Evolutionary conservation across 2,888 invertebrate genomes (phyloP).

Genomic region (Tipula unca): DNA sequence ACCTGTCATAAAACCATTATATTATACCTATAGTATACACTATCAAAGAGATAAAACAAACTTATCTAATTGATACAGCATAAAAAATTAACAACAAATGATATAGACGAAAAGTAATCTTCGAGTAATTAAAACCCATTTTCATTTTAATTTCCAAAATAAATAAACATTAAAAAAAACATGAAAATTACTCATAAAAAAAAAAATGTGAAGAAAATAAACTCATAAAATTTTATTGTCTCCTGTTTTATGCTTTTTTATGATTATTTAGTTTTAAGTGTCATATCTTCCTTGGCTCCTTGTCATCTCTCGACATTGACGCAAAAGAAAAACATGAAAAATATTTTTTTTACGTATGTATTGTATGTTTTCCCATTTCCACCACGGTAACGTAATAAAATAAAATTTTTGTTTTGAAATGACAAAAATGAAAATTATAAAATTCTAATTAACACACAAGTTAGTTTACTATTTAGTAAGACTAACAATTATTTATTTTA

Average conservation of each 20-base stretch:
- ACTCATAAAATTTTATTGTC: constrained; percentile 8
- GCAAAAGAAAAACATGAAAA: background rate
- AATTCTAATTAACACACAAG: background rate
- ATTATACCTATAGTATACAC: background rate
- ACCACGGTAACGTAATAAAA: background rate
- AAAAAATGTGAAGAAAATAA: background rate
- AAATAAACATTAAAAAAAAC: background rate
- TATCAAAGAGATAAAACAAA: background rate
- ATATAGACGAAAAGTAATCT: background rate
- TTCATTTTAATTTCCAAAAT: background rate
- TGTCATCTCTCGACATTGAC: background rate
- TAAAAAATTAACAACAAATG: background rate
- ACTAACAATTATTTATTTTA: background rate
- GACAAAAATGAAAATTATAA: background rate
- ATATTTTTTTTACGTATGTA: background rate
- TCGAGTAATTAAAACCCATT: background rate
- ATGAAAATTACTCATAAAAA: background rate
- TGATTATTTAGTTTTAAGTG: background rate
- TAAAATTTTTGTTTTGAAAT: background rate
- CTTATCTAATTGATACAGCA: background rate
- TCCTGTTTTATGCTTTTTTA: background rate
- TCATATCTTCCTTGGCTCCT: background rate
- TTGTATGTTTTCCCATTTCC: background rate
- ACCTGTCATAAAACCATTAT: background rate
- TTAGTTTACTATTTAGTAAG: background rate